These are phyloP conservation scores for Coremacera marginata DNA, from an alignment of 2,888 invertebrate species.

Conservation along the genomic window DNA sequence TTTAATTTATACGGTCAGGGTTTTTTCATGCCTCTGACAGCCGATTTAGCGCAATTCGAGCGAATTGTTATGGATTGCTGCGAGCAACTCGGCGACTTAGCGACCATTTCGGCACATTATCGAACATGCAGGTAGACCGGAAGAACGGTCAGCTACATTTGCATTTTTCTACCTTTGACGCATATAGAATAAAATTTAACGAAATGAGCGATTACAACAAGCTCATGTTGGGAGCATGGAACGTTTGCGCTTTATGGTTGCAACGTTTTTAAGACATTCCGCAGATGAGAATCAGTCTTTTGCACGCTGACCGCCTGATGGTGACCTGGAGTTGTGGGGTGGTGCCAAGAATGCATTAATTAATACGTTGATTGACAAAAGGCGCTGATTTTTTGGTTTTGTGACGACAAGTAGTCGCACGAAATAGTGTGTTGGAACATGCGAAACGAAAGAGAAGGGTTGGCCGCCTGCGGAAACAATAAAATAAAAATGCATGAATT, in stretches of 20 bases:
- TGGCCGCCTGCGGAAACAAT: constrained; percentile 13
- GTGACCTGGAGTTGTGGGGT: not conserved
- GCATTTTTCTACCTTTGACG: constrained; percentile 27
- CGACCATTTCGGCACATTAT: not conserved
- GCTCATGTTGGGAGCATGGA: constrained; percentile 51
- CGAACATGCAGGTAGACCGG: constrained; percentile 28
- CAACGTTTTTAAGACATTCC: constrained; percentile 11
- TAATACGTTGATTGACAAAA: not conserved
- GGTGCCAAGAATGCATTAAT: not conserved
- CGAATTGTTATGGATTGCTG: not conserved
- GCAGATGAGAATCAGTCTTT: not conserved
- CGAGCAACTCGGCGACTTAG: not conserved
- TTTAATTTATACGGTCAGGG: constrained; percentile 62
- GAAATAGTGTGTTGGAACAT: not conserved
- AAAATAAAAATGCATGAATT: constrained; percentile 19
- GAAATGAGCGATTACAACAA: constrained; percentile 61
- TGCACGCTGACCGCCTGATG: not conserved
- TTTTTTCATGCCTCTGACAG: constrained; percentile 64
- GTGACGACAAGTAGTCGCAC: constrained; percentile 3
- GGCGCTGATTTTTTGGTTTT: constrained; percentile 11
- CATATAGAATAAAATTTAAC: constrained; percentile 49
- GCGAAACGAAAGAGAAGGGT: not conserved
- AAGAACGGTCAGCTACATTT: constrained; percentile 15
- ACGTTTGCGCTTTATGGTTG: constrained; percentile 57
- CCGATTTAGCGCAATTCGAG: constrained; percentile 43